phyloP scores from a whole-genome alignment of 2,888 invertebrate genomes.

The Parelbella ahira region DNA sequence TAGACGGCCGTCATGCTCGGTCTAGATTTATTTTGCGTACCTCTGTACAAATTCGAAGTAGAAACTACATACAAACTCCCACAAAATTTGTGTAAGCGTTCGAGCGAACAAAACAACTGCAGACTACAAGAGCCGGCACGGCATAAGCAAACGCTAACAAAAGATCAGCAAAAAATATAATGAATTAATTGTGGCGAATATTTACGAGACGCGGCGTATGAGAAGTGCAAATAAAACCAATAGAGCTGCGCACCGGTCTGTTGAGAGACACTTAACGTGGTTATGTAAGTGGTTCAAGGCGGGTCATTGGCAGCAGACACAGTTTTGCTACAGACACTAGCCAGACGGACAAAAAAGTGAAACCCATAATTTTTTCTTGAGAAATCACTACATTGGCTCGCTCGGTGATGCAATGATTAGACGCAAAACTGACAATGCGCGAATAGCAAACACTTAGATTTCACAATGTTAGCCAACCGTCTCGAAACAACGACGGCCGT shows the following conservation, averaged over 20 bases:
- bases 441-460: constrained; percentile 17
- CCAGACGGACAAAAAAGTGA: constrained; percentile 78
- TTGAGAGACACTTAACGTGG: constrained; percentile 36
- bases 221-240: constrained; percentile 34
- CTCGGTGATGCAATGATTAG: constrained; percentile 30
- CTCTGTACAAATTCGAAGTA: no score
- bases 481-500: constrained; percentile 17
- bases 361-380: constrained; percentile 64
- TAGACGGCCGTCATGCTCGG: no score
- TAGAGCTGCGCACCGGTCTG: constrained; percentile 33
- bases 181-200: constrained; percentile 22
- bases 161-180: no score
- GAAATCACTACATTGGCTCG: constrained; percentile 33
- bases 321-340: constrained; percentile 63
- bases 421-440: constrained; percentile 23
- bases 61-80: no score
- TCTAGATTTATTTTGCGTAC: no score
- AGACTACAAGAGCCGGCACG: no score
- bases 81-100: no score
- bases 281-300: constrained; percentile 76
- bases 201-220: constrained; percentile 2
- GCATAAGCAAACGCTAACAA: no score
- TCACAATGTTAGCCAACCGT: constrained; percentile 10
- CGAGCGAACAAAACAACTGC: no score
- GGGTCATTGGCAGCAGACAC: constrained; percentile 64